Evolutionary conservation across 1,140 invertebrate species (phyloP).

Genomic region (Anoplolepis gracilipes): DNA sequence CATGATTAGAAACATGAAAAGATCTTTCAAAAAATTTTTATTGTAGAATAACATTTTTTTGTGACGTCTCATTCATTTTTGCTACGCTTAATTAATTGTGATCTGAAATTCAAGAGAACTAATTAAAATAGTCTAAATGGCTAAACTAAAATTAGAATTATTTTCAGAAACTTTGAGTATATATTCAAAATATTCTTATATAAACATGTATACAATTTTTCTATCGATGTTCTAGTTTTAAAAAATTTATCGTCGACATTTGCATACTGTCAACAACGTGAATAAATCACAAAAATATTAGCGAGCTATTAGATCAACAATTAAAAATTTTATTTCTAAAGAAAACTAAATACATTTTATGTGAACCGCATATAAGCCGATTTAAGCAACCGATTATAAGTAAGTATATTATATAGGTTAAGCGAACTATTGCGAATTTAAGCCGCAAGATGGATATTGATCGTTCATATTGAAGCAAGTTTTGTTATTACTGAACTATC

Average conservation of each 20-base stretch:
- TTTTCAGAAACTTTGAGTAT: neutral
- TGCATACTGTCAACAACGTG: neutral
- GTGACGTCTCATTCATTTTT: too few relatives aligned
- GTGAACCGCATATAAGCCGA: constrained; percentile 10
- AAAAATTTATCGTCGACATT: neutral
- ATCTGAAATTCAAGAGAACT: neutral
- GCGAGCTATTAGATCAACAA: neutral
- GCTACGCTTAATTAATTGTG: neutral
- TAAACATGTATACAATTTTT: neutral
- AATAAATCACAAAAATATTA: neutral
- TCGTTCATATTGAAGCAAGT: constrained; percentile 8
- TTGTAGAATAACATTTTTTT: too few relatives aligned
- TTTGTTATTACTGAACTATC: constrained; percentile 35
- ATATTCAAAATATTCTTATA: neutral
- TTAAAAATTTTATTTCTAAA: too few relatives aligned
- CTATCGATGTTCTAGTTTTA: neutral
- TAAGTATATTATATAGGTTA: constrained; percentile 16
- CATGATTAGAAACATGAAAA: neutral
- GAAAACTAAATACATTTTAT: too few relatives aligned
- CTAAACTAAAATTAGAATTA: neutral
- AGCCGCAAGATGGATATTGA: constrained; percentile 38
- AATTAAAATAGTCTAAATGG: neutral
- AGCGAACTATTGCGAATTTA: neutral
- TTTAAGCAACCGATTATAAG: constrained; percentile 22
- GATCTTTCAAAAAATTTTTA: neutral